Evolutionary conservation across 2,797 vertebrate species (phyloP), one percentile per base, ranked within the genome.

Genomic region (Chelonia mydas): DNA sequence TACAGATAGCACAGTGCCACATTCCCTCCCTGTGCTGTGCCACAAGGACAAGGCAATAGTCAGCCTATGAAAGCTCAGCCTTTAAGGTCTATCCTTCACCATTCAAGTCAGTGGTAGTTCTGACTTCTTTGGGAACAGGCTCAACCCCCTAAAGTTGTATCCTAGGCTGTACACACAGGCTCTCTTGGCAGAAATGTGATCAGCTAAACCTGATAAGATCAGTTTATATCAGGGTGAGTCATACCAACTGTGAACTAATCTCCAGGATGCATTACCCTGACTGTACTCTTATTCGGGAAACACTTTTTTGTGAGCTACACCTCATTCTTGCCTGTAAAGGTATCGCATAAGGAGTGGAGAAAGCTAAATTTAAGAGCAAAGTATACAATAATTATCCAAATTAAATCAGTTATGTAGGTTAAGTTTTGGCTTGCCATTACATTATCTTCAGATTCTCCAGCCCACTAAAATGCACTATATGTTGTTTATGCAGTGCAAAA

Each of bases 221-320:
- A 90, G 76, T 50, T 90, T 96, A 92, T 65, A 27, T 5, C 87
- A 82, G 23, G 3, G 12, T 61, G 92, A 95, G 81, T 94, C 94
- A 96, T 59, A 83, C 1, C 55, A 89, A 37, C 33, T 93, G 89
- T 57, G 87, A 90, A 92, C 9, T 93, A 95, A 97, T 90, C 90
- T 88, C 50, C 88, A 95, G 96, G 94, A 95, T 96, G 86, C 91
- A 94, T 45, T 21, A 37, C 27, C 33, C 37, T 49, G 23, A 19
- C 21, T 25, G 28, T 87, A 51, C 31, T 74, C 37, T 87, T 91
- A 59, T 54, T 92, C 89, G 96, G 87, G 89, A 96, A 97, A 93
- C 7, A 90, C 50, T 91, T 65, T 61, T 28, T 86, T 92, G 77
- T 0, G 11, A 94, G 72, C 31, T 94, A 84, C 55, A 93, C 83